These are phyloP conservation scores for Maniola hyperantus DNA, from an alignment of 2,888 invertebrate species.

Conservation along the genomic window DNA sequence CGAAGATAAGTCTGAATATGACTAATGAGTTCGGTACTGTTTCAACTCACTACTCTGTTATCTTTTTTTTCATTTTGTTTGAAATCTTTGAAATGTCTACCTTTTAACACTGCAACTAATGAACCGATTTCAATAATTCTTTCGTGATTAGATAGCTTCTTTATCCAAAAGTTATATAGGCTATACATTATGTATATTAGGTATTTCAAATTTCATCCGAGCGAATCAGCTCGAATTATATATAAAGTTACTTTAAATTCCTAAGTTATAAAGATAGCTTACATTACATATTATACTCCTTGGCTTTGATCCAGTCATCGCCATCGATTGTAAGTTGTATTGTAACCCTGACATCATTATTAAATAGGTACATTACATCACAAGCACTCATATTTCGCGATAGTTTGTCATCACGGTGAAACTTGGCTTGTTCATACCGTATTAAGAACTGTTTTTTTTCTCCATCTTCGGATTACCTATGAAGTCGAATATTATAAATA, in stretches of 20 bases:
- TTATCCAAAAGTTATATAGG: too few relatives aligned
- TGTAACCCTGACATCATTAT: constrained; percentile 16
- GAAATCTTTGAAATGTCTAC: not conserved
- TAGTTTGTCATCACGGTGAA: constrained; percentile 5
- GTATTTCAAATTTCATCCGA: too few relatives aligned
- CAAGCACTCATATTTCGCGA: not conserved
- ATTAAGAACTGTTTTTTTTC: too few relatives aligned
- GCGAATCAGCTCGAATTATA: too few relatives aligned
- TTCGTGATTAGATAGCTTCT: too few relatives aligned
- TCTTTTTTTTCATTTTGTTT: not conserved
- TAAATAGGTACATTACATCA: constrained; percentile 1
- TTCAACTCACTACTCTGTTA: not conserved
- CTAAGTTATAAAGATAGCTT: not conserved
- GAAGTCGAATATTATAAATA: too few relatives aligned
- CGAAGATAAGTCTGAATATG: not conserved
- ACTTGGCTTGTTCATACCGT: too few relatives aligned
- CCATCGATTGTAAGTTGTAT: constrained; percentile 17
- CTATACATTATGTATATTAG: too few relatives aligned
- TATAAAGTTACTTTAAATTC: not conserved
- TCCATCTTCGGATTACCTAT: too few relatives aligned
- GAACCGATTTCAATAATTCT: not conserved
- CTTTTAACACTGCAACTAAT: not conserved
- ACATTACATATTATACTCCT: constrained; percentile 3
- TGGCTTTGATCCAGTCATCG: constrained; percentile 20
- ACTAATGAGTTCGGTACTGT: not conserved